Evolutionary conservation across 1,140 invertebrate species (phyloP).

Genomic region (Chrysoperla carnea): DNA sequence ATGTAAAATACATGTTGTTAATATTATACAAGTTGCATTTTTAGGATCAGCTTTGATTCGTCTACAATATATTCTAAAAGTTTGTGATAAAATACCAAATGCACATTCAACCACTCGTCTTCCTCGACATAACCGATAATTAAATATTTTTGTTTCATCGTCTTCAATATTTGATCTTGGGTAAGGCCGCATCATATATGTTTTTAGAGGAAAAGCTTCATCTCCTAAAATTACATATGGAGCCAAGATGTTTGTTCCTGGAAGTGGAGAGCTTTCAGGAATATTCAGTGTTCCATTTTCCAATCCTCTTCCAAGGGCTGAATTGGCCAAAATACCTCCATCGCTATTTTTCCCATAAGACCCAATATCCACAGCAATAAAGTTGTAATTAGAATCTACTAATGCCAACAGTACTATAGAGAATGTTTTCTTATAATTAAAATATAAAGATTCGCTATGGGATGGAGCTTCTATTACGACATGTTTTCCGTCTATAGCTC

Average conservation of each 20-base stretch:
- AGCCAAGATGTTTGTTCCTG: no score
- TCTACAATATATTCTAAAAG: background rate
- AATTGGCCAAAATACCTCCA: slow-evolving; percentile 12
- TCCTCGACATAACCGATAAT: slow-evolving; percentile 23
- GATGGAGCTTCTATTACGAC: background rate
- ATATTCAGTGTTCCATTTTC: slow-evolving; percentile 1
- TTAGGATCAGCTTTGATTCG: background rate
- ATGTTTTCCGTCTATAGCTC: background rate
- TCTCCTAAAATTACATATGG: slow-evolving; percentile 19
- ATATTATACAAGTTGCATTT: background rate
- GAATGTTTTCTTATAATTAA: slow-evolving; percentile 8
- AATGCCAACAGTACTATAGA: slow-evolving; percentile 14
- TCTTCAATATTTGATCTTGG: slow-evolving; percentile 12
- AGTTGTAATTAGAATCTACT: slow-evolving; percentile 17
- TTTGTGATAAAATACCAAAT: slow-evolving; percentile 20
- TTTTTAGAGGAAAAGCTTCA: slow-evolving; percentile 25
- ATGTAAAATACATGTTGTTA: background rate
- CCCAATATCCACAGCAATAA: slow-evolving; percentile 16
- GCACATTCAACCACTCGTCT: slow-evolving; percentile 20
- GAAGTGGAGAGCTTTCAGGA: no score
- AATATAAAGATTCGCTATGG: slow-evolving; percentile 5
- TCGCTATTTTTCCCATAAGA: slow-evolving; percentile 15
- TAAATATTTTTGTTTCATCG: slow-evolving; percentile 22
- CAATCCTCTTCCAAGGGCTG: slow-evolving; percentile 7
- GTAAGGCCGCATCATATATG: slow-evolving; percentile 25